Evolutionary conservation across 2,113 vertebrate species (phyloP), one percentile per base, ranked within the genome.

Genomic region (Eurystomus gularis): DNA sequence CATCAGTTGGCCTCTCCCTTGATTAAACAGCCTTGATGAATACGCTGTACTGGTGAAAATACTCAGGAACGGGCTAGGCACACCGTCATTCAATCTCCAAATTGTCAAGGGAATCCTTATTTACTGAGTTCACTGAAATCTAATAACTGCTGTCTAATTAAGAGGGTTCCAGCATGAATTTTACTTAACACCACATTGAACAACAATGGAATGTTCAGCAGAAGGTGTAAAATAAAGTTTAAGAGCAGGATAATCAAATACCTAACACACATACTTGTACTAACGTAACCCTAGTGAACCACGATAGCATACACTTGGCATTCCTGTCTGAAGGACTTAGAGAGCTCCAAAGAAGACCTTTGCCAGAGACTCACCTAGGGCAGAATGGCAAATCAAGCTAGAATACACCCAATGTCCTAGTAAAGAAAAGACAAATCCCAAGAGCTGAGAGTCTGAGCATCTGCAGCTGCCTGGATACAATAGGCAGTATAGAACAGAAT

Each of bases 101-200:
- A 73, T 11, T 62, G 51, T 23, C 82, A 83, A 23, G 69, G 90
- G 76, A 93, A 84, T 48, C 33, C 48, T 68, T 88, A 52, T 86
- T 88, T 83, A 90, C 52, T 0, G 2, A 66, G 19, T 71, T 95
- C 85, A 82, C 25, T 3, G 49, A 80, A 82, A 86, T 48, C 12
- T 19, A 95, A 40, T 55, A 90, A 49, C 68, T 78, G 72, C 82
- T 86, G 80, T 60, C 69, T 90, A 51, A 86, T 88, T 37, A 69
- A 72, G 49, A 91, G n/a, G 49, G 48, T 25, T 88, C 33, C 72
- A 58, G 66, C 40, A 70, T 14, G 24, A 73, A 70, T 82, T 94
- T 91, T 78, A 71, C 42, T 95, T 76, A 87, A 79, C 66, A 29
- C 9, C 39, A 44, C 48, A 55, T 31, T 2, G 3, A 84, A 86